Conservation (phyloP, 2,797 vertebrate genomes). For the Cheirogaleus major region DNA sequence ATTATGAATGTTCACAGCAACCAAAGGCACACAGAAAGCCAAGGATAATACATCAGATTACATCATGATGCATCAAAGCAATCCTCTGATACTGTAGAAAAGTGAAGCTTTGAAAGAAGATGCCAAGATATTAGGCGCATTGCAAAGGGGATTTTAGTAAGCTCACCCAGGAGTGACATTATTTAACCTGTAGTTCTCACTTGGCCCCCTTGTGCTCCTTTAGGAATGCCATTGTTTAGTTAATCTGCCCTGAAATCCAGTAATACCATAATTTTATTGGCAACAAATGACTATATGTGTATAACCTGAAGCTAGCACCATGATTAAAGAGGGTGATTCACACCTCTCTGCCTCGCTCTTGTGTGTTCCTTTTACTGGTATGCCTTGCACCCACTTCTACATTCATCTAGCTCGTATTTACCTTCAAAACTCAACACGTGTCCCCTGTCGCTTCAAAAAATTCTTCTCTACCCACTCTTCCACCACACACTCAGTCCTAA, state of each 20-base stretch:
- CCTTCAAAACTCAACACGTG: not conserved
- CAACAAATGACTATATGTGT: not conserved
- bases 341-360: not conserved
- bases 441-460: not conserved
- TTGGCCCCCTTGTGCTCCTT: not conserved
- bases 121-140: not conserved
- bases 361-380: not conserved
- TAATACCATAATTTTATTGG: not conserved
- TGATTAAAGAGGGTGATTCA: not conserved
- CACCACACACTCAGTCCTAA: too few species aligned
- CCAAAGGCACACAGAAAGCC: not conserved
- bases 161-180: not conserved
- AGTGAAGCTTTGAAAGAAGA: conserved; percentile 2
- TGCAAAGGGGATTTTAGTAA: not conserved
- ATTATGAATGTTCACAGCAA: not conserved
- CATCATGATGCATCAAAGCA: conserved; percentile 12
- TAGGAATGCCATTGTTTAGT: not conserved
- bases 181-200: not conserved
- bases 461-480: not conserved
- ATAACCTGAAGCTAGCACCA: not conserved
- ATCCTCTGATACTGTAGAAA: not conserved
- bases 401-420: not conserved
- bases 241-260: not conserved
- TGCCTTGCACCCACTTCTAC: not conserved
- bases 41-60: conserved; percentile 38